These are phyloP conservation scores for Petrophora chlorosata DNA, from an alignment of 2,888 invertebrate genomes.

Conservation along the genomic window DNA sequence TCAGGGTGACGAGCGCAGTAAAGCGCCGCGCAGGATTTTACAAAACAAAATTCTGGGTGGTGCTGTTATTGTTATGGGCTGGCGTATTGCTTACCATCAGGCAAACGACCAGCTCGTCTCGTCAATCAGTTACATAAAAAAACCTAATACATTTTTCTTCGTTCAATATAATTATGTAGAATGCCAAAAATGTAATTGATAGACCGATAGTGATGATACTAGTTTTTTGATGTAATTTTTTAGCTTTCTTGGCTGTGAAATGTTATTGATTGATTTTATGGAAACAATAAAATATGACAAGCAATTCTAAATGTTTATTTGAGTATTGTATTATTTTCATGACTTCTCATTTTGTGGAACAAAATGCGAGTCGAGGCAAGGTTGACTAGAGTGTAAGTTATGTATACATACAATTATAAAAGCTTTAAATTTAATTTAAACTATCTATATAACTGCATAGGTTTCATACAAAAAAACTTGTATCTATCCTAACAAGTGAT, in stretches of 20 bases:
- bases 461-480: background rate
- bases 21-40: too few species aligned
- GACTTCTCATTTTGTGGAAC: background rate
- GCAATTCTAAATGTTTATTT: conserved; percentile 37
- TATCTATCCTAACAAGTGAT: background rate
- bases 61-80: too few species aligned
- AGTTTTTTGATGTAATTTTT: too few species aligned
- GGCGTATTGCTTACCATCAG: too few species aligned
- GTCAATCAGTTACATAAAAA: too few species aligned
- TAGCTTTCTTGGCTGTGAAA: conserved; percentile 34
- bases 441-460: background rate
- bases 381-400: conserved; percentile 18
- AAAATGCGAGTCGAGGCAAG: background rate
- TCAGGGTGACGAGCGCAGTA: too few species aligned
- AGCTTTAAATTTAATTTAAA: background rate
- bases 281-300: conserved; percentile 32
- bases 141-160: too few species aligned
- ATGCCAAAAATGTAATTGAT: too few species aligned
- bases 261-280: conserved; percentile 4
- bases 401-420: background rate
- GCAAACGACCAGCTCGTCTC: too few species aligned
- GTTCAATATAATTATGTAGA: too few species aligned
- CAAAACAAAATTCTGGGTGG: too few species aligned
- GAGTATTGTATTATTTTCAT: conserved; percentile 7
- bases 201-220: too few species aligned